Base-by-base conservation (phyloP, 1,140 invertebrate species). In the Bombus soroeensis region DNA sequence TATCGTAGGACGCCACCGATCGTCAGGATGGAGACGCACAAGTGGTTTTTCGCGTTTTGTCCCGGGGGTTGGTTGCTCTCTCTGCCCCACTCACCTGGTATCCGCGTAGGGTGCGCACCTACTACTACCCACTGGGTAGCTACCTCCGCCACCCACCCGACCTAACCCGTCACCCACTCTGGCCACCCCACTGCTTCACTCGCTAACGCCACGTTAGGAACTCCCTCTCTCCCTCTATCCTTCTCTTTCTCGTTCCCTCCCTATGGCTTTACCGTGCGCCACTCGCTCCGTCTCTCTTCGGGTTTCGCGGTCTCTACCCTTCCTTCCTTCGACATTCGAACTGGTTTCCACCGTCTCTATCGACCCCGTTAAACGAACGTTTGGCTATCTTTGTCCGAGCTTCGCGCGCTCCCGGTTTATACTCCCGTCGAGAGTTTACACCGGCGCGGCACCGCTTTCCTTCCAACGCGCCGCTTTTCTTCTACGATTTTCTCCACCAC, bases 61-160 rank as follows among this genome's bases (percentile, higher is more conserved):
- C 86, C 91, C 90, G 81, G 92, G 92, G 91, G 92, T 90, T 86
- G 89, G 64, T 78, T 43, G 77, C 64, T 59, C 28, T 77, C 88
- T 89, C 90, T 90, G 91, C 90, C 93, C 92, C 93, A 93, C 93
- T 94, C 93, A 93, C 93, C 93, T 94, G 93, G 88, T 93, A 93
- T 87, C 87, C 93, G 89, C 90, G 92, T 93, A 93, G 88, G 93
- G 91, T 94, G 93, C 93, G 92, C 93, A 93, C 93, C 91, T 90
- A 92, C 92, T 90, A 90, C 91, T 90, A 93, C 90, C 88, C 75
- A 89, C 83, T 53, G 79, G 80, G 87, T 91, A 91, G 87, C 92
- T 92, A 92, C 88, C 87, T 82, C 86, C 84, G 81, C 74, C 85
- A 83, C 84, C 84, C 74, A 74, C 57, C 82, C 80, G 62, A 88